Evolutionary conservation across 2,888 invertebrate species (phyloP).

Genomic region (Phrixothrix hirtus): DNA sequence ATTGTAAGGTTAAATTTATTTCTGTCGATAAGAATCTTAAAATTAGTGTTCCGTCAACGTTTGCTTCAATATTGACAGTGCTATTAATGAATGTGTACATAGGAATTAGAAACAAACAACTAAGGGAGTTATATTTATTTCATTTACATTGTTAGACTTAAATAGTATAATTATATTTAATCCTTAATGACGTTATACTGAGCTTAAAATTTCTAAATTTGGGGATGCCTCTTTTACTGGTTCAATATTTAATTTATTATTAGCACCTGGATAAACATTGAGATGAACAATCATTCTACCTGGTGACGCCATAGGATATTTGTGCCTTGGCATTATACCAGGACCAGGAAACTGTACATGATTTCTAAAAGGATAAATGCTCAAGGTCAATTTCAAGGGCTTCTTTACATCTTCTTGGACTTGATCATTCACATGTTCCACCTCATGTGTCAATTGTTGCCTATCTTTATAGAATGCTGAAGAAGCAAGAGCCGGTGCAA

Average conservation of each 20-base stretch:
- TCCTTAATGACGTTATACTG: too few species aligned
- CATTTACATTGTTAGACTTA: neutral
- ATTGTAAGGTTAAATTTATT: too few species aligned
- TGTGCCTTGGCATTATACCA: slow-evolving; percentile 14
- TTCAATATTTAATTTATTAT: neutral
- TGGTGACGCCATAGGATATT: slow-evolving; percentile 5
- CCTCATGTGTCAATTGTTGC: slow-evolving; percentile 10
- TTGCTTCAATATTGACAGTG: too few species aligned
- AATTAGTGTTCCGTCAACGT: too few species aligned
- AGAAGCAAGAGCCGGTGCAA: slow-evolving; percentile 52
- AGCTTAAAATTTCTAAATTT: too few species aligned
- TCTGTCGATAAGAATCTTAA: too few species aligned
- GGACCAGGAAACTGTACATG: slow-evolving; percentile 12
- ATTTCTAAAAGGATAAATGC: slow-evolving; percentile 34
- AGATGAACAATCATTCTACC: slow-evolving; percentile 41
- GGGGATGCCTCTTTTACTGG: neutral
- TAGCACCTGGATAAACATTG: slow-evolving; percentile 35
- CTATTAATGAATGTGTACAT: too few species aligned
- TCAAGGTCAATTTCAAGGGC: slow-evolving; percentile 38
- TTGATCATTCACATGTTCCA: neutral
- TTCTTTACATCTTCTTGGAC: slow-evolving; percentile 19
- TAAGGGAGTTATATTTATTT: neutral
- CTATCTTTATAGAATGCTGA: slow-evolving; percentile 21
- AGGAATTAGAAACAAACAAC: too few species aligned
- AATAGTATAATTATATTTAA: neutral